Percentiles rank a stretch among this genome's conserved stretches.
Conservation (phyloP, 2,888 invertebrate genomes). For the Belgica antarctica region DNA sequence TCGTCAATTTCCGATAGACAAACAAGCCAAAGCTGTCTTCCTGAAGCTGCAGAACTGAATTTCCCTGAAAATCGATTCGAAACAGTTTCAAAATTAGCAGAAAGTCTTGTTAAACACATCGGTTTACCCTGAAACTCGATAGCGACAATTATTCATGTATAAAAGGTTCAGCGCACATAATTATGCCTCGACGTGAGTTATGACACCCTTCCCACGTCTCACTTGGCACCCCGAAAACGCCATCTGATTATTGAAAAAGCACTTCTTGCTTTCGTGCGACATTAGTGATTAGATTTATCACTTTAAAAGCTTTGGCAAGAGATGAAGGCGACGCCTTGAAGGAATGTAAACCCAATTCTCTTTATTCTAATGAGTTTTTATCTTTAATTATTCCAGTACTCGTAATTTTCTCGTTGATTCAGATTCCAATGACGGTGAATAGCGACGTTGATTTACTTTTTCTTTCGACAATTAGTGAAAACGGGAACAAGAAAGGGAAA, state of each 20-base stretch:
- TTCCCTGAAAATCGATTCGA: not conserved
- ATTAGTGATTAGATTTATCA: not conserved
- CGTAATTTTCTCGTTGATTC: conserved; percentile 15
- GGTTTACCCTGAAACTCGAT: not conserved
- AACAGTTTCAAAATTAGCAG: too few relatives aligned
- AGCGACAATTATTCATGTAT: not conserved
- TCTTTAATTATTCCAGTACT: not conserved
- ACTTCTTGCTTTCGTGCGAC: not conserved
- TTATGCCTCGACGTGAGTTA: not conserved
- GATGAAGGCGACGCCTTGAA: not conserved
- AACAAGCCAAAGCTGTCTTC: too few relatives aligned
- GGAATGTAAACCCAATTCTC: not conserved
- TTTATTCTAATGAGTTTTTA: conserved; percentile 8
- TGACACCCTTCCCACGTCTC: not conserved
- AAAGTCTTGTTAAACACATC: too few relatives aligned
- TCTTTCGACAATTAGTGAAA: too few relatives aligned
- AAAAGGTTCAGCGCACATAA: not conserved
- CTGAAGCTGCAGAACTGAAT: not conserved
- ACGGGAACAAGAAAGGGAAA: too few relatives aligned
- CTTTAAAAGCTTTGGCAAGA: not conserved
- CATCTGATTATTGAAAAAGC: too few relatives aligned
- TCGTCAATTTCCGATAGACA: too few relatives aligned
- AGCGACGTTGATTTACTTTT: not conserved
- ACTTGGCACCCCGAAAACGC: too few relatives aligned
- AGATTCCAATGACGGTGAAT: not conserved